These are phyloP conservation scores for Mesitornis unicolor DNA, from an alignment of 2,113 vertebrate genomes.

Conservation along the genomic window DNA sequence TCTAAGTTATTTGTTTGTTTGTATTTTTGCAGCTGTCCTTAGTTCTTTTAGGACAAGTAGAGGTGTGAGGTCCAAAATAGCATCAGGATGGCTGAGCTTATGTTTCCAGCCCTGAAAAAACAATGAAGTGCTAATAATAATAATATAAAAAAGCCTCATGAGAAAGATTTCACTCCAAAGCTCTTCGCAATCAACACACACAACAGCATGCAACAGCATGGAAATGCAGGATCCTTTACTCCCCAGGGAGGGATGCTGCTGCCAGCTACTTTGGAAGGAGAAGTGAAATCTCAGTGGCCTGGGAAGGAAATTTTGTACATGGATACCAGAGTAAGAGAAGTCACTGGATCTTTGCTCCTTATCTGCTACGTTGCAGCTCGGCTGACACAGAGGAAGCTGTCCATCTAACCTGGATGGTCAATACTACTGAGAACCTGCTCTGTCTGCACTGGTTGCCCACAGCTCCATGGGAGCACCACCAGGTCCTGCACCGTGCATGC, in stretches of 20 bases:
- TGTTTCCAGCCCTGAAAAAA: conserved; percentile 64
- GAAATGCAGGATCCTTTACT: conserved; percentile 11
- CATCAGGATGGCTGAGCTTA: conserved; percentile 28
- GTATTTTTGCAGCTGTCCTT: conserved; percentile 72
- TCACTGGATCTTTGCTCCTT: background rate
- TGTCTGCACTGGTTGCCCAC: background rate
- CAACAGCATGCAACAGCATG: background rate
- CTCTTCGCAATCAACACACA: background rate
- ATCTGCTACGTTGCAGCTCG: background rate
- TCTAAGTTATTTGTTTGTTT: conserved; percentile 64
- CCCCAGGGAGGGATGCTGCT: background rate
- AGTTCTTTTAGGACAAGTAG: conserved; percentile 55
- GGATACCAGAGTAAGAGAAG: background rate
- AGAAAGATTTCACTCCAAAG: conserved; percentile 35
- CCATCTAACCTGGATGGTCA: accelerated
- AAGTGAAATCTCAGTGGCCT: background rate
- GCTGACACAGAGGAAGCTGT: background rate
- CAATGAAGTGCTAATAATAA: conserved; percentile 62
- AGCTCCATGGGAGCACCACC: background rate
- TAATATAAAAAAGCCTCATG: background rate
- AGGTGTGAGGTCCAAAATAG: conserved; percentile 67
- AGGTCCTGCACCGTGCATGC: accelerated
- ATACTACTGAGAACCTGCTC: background rate
- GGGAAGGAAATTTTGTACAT: background rate
- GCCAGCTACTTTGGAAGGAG: conserved; percentile 51